These are phyloP conservation scores for Adela reaumurella DNA, from an alignment of 2,888 invertebrate genomes.

Conservation along the genomic window DNA sequence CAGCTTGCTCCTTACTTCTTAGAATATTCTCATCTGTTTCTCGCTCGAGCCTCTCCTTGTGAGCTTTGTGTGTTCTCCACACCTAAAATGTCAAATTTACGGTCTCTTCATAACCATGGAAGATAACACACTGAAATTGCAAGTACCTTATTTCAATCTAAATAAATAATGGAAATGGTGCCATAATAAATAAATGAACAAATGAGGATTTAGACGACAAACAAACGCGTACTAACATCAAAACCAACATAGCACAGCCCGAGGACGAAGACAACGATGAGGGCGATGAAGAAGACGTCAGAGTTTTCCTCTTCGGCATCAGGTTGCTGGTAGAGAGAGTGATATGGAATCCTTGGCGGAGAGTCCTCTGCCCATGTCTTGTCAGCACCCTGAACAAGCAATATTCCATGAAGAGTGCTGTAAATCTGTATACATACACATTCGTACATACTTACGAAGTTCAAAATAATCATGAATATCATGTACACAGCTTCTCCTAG, in stretches of 20 bases:
- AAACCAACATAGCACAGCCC: slow-evolving; percentile 60
- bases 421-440: not conserved
- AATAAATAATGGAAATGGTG: no score
- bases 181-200: no score
- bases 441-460: not conserved
- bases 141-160: no score
- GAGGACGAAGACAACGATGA: slow-evolving; percentile 70
- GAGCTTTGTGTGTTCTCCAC: slow-evolving; percentile 71
- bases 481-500: no score
- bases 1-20: slow-evolving; percentile 70
- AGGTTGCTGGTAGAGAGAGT: slow-evolving; percentile 68
- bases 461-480: no score
- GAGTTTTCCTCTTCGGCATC: slow-evolving; percentile 77
- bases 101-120: no score
- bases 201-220: no score
- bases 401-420: no score
- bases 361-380: slow-evolving; percentile 84
- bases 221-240: slow-evolving; percentile 66
- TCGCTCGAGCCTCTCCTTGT: slow-evolving; percentile 67
- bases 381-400: slow-evolving; percentile 61
- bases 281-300: slow-evolving; percentile 75
- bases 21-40: slow-evolving; percentile 74
- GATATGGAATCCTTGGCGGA: slow-evolving; percentile 71
- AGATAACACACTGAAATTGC: no score
- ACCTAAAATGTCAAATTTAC: no score